phyloP scores from a whole-genome alignment of 2,113 vertebrate species.

The Paedocypris sp. region DNA sequence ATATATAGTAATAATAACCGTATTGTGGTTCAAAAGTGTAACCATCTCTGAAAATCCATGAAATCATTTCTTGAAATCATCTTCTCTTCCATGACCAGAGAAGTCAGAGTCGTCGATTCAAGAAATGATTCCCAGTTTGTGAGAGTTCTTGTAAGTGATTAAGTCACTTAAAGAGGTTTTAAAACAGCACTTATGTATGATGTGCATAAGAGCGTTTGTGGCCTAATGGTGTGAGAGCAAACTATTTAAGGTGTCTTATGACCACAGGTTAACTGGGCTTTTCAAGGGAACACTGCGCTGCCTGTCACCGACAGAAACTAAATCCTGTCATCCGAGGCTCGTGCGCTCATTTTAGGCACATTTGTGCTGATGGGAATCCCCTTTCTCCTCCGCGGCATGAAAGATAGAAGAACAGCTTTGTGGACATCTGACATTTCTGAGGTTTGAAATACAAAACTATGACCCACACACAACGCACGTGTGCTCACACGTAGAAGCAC shows the following conservation, averaged over 20 bases:
- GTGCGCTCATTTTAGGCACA: constrained; percentile 25
- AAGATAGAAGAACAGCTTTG: constrained; percentile 42
- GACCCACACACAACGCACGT: constrained; percentile 30
- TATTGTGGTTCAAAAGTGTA: no score
- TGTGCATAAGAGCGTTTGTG: neutral
- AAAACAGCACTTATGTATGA: neutral
- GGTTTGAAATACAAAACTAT: constrained; percentile 29
- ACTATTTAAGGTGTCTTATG: neutral
- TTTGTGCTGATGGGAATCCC: constrained; percentile 23
- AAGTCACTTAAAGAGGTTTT: neutral
- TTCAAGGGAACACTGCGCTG: constrained; percentile 12
- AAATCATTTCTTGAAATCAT: no score
- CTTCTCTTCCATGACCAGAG: no score
- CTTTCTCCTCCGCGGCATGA: constrained; percentile 39
- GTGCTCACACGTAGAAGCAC: constrained; percentile 13
- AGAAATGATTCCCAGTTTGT: no score
- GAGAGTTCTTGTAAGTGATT: no score
- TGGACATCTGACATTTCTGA: constrained; percentile 16
- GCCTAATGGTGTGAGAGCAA: neutral
- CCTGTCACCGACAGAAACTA: constrained; percentile 18
- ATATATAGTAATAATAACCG: no score
- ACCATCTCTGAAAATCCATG: no score
- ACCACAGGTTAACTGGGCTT: constrained; percentile 13
- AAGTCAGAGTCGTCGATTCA: no score
- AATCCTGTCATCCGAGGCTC: constrained; percentile 17